phyloP scores from a whole-genome alignment of 2,888 invertebrate genomes.

The Apotomis turbidana region DNA sequence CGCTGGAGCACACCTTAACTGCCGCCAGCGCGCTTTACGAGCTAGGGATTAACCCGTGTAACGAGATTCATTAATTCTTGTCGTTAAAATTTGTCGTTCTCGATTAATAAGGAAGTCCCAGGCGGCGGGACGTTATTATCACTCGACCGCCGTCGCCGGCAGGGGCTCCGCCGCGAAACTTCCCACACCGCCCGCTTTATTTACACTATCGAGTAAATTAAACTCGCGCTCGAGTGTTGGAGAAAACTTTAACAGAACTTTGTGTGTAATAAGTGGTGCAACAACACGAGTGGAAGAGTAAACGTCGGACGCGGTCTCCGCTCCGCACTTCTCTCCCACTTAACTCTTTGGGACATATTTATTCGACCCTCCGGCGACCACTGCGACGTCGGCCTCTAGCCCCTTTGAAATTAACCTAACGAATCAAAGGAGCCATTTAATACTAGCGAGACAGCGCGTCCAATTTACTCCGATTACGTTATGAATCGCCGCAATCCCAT shows the following conservation, averaged over 20 bases:
- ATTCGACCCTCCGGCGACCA: slow-evolving; percentile 83
- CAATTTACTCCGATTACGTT: slow-evolving; percentile 67
- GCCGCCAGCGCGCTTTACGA: slow-evolving; percentile 81
- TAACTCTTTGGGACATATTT: slow-evolving; percentile 85
- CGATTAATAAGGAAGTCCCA: slow-evolving; percentile 84
- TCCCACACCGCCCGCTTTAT: slow-evolving; percentile 82
- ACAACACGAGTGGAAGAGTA: slow-evolving; percentile 84
- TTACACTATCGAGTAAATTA: slow-evolving; percentile 85
- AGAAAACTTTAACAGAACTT: slow-evolving; percentile 83
- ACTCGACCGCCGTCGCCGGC: slow-evolving; percentile 69
- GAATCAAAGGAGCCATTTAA: slow-evolving; percentile 78
- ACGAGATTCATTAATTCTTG: slow-evolving; percentile 85
- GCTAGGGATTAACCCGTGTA: slow-evolving; percentile 84
- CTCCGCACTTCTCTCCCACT: slow-evolving; percentile 81
- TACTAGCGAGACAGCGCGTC: slow-evolving; percentile 63
- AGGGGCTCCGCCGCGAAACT: slow-evolving; percentile 75
- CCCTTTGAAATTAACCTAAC: slow-evolving; percentile 79
- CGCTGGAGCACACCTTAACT: slow-evolving; percentile 72
- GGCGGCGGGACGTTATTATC: slow-evolving; percentile 80
- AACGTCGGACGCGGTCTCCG: slow-evolving; percentile 82
- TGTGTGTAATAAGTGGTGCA: slow-evolving; percentile 85
- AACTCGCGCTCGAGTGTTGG: slow-evolving; percentile 82
- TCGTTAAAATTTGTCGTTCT: slow-evolving; percentile 85
- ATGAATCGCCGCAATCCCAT: slow-evolving; percentile 71
- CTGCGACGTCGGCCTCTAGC: slow-evolving; percentile 63